A percentile compares a stretch with the other conserved stretches of the same genome.
Evolutionary conservation across 2,888 invertebrate genomes (phyloP).

Genomic region (Thumatha senex): DNA sequence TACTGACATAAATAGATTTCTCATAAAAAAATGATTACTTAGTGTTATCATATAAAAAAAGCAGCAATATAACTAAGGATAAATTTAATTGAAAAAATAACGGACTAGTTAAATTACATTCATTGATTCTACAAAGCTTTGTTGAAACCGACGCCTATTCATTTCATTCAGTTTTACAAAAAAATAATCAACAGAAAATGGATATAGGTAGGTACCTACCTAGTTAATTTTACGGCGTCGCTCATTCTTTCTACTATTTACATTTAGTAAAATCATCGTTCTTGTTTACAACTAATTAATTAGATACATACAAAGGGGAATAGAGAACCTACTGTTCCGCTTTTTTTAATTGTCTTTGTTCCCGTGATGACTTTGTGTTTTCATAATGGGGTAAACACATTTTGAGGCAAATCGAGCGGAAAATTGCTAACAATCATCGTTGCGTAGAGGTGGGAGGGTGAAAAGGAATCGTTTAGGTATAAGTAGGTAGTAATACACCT

Average conservation of each 20-base stretch:
- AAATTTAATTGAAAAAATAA: constrained; percentile 15
- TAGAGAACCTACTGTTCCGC: constrained; percentile 51
- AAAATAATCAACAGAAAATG: constrained; percentile 57
- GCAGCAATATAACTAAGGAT: too few relatives aligned
- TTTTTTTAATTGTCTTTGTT: constrained; percentile 68
- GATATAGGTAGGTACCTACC: constrained; percentile 29
- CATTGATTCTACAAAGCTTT: constrained; percentile 58
- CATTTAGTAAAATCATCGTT: constrained; percentile 79
- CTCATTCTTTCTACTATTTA: constrained; percentile 72
- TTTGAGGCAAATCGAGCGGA: constrained; percentile 77
- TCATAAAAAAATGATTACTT: too few relatives aligned
- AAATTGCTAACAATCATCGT: constrained; percentile 69
- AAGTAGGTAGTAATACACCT: not conserved
- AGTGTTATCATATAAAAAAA: too few relatives aligned
- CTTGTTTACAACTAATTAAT: constrained; percentile 82
- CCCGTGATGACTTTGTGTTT: constrained; percentile 62
- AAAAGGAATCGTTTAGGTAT: constrained; percentile 19
- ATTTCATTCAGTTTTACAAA: constrained; percentile 45
- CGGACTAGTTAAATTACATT: constrained; percentile 28
- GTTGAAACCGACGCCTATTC: constrained; percentile 45
- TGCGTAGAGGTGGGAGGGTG: constrained; percentile 41
- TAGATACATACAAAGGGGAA: constrained; percentile 67
- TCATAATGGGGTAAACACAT: constrained; percentile 60
- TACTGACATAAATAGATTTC: too few relatives aligned
- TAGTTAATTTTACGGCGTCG: constrained; percentile 71